Conservation (phyloP, 2,113 vertebrate species). For the Pogonocichla stellata region DNA sequence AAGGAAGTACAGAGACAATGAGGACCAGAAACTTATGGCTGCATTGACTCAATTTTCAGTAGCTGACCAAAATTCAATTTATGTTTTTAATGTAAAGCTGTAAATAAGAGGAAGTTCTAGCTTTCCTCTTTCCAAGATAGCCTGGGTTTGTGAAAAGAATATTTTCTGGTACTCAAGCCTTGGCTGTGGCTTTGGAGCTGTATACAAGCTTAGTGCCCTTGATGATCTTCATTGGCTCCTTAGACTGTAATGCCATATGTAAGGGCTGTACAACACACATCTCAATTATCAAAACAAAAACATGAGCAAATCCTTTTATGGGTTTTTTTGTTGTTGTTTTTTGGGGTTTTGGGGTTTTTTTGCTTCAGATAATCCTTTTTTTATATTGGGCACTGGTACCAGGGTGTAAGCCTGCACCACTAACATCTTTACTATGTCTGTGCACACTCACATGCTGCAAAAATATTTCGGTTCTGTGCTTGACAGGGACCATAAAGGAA, state of each 20-base stretch:
- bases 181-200: not conserved
- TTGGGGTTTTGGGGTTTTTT: not conserved
- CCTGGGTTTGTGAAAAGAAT: not conserved
- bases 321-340: no score
- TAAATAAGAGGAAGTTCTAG: not conserved
- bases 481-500: not conserved
- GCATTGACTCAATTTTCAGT: not conserved
- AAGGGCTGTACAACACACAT: not conserved
- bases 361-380: not conserved
- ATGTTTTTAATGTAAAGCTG: not conserved
- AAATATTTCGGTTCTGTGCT: not conserved
- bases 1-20: not conserved
- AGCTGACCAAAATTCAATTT: not conserved
- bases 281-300: not conserved
- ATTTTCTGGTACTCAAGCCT: not conserved
- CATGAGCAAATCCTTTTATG: not conserved
- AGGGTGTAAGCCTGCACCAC: not conserved
- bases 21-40: not conserved
- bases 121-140: not conserved
- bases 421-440: not conserved
- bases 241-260: not conserved
- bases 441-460: rapidly evolving
- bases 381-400: not conserved
- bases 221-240: not conserved
- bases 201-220: not conserved